Evolutionary conservation across 2,888 invertebrate genomes (phyloP), one percentile per base, ranked within the genome.

Genomic region (Agrilus mali): DNA sequence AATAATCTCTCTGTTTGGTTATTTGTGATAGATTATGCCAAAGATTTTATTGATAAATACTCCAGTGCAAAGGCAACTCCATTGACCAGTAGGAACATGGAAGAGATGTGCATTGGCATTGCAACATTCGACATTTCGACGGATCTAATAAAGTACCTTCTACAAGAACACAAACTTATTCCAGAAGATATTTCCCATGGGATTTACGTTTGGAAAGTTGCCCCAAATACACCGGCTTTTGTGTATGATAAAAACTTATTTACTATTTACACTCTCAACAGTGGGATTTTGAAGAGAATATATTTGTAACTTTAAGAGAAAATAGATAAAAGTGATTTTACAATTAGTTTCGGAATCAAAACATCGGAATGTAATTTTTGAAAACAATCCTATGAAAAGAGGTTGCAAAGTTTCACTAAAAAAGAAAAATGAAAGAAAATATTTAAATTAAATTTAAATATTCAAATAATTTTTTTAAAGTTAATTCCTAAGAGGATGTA

Each of bases 171-270:
- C 52, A 74, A 74, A 40, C 69, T 71, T 62, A 72, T 84, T 64
- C 82, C 81, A 0, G 60, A 66, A 0, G 73, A 77, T 42, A 69
- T 88, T 0, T 70, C 71, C 2, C 73, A 80, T 54, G 92, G 92
- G 0, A 86, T 92, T 33, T 65, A 92, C 0, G 80, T 93, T 0
- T 87, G 84, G 81, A 83, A 81, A 67, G 84, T 93, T 0, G 80
- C 84, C 16, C 64, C 34, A 3, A 85, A 83, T 13, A 88, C 89
- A 1, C 89, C 90, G 0, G 89, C 90, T 2, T 73, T 83, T 58
- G 67, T 66, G 89, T 88, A 67, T 71, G 78, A 72, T 38, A 33
- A 7, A 1, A 17, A 41, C 38, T 39, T 39, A 40, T 33, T 14
- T 34, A 22, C 15, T 10, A 27, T n/a, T n/a, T 2, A 8, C 27